A percentile compares a stretch with the other conserved stretches of the same genome.
Conservation (phyloP, 2,797 vertebrate species). For the Netta rufina region DNA sequence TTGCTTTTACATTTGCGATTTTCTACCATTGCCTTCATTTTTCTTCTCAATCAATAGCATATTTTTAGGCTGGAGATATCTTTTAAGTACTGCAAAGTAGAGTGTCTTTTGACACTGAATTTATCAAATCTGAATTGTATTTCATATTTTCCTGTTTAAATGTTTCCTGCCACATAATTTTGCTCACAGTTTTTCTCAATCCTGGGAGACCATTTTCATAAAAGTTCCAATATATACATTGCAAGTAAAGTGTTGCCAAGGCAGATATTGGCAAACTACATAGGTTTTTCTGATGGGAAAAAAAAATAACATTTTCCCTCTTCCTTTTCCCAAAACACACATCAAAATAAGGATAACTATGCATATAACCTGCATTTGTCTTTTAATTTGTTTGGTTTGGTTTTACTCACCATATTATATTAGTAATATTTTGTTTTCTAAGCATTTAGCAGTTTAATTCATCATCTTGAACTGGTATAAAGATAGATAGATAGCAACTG, state of each 20-base stretch:
- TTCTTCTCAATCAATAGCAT: background rate
- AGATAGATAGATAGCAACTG: background rate
- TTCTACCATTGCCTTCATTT: slow-evolving; percentile 29
- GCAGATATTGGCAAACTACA: slow-evolving; percentile 4
- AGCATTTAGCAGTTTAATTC: background rate
- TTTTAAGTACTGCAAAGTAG: background rate
- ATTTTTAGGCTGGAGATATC: background rate
- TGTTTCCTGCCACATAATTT: slow-evolving; percentile 13
- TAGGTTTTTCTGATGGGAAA: slow-evolving; percentile 1
- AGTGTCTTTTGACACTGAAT: slow-evolving; percentile 7
- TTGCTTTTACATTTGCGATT: background rate
- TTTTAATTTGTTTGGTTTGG: background rate
- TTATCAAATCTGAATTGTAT: slow-evolving; percentile 35
- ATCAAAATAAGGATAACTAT: background rate
- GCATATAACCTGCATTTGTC: background rate
- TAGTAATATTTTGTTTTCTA: background rate
- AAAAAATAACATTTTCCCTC: background rate
- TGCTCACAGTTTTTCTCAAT: slow-evolving; percentile 21
- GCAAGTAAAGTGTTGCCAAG: background rate
- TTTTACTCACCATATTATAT: background rate
- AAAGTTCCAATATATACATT: slow-evolving; percentile 5
- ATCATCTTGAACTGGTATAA: background rate
- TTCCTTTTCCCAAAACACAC: background rate
- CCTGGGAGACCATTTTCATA: slow-evolving; percentile 8
- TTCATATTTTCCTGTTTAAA: slow-evolving; percentile 10